A percentile compares a stretch with the other conserved stretches of the same genome.
Evolutionary conservation across 1,140 invertebrate genomes (phyloP).

Genomic region (Drosophila fuyamai): DNA sequence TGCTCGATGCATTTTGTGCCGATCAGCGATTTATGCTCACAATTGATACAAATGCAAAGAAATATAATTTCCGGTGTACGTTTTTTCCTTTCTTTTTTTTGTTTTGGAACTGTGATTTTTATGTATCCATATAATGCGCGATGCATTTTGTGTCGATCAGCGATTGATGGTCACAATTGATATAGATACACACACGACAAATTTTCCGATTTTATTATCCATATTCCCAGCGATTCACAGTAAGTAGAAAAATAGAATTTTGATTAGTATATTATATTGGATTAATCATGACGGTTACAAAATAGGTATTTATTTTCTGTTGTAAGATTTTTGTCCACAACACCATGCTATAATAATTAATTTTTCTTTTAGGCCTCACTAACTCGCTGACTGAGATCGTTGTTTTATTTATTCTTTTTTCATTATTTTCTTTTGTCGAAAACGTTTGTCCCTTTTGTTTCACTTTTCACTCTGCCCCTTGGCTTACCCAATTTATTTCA

Average conservation of each 20-base stretch:
- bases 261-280: background rate
- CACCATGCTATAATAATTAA: background rate
- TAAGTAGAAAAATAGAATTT: background rate
- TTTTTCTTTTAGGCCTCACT: background rate
- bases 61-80: background rate
- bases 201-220: no score
- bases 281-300: background rate
- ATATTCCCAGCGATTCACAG: background rate
- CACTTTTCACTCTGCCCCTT: background rate
- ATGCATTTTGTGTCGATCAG: constrained; percentile 1
- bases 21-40: background rate
- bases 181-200: background rate
- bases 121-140: background rate
- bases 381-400: constrained; percentile 1
- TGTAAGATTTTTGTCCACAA: background rate
- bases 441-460: background rate
- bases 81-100: background rate
- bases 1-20: background rate
- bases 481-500: background rate
- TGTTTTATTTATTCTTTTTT: background rate
- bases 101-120: background rate
- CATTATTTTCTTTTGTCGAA: background rate
- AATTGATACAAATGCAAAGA: background rate
- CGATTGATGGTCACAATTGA: background rate
- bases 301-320: background rate